Evolutionary conservation across 2,797 vertebrate genomes (phyloP).

Genomic region (Pterois miles): DNA sequence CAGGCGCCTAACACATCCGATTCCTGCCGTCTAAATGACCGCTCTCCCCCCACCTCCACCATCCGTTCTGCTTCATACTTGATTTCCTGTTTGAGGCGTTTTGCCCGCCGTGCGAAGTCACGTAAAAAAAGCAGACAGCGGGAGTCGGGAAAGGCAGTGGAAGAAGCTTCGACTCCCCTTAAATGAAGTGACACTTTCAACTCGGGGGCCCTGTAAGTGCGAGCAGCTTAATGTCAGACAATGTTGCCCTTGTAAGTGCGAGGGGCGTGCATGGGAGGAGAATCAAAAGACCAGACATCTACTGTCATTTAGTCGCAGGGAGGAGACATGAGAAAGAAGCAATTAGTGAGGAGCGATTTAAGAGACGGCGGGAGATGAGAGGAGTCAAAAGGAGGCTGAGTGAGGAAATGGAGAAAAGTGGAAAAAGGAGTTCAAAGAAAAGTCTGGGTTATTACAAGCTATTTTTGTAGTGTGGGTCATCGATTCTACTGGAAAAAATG

Average conservation of each 20-base stretch:
- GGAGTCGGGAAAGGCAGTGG: conserved; percentile 14
- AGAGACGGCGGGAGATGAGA: conserved; percentile 35
- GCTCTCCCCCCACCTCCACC: neutral
- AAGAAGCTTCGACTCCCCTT: conserved; percentile 36
- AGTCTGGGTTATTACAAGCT: neutral
- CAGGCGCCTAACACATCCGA: neutral
- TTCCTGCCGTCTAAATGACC: conserved; percentile 20
- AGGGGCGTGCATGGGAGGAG: conserved; percentile 26
- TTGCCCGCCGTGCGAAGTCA: neutral
- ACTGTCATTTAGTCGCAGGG: conserved; percentile 62
- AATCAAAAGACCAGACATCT: conserved; percentile 54
- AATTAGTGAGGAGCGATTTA: conserved; percentile 65
- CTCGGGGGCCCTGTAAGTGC: conserved; percentile 25
- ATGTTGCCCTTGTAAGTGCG: conserved; percentile 38
- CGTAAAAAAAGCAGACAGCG: conserved; percentile 5
- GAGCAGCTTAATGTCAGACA: conserved; percentile 70
- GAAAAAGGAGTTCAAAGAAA: conserved; percentile 6
- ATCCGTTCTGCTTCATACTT: neutral
- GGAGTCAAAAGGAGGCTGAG: conserved; percentile 10
- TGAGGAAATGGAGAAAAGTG: conserved; percentile 18
- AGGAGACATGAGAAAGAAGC: conserved; percentile 50
- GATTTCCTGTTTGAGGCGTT: neutral
- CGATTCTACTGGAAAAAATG: neutral
- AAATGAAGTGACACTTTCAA: conserved; percentile 67
- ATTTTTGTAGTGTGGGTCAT: neutral